Percentiles rank a stretch among this genome's conserved stretches.
These are phyloP conservation scores for Phocoena phocoena DNA, from an alignment of 2,113 vertebrate genomes.

Conservation along the genomic window DNA sequence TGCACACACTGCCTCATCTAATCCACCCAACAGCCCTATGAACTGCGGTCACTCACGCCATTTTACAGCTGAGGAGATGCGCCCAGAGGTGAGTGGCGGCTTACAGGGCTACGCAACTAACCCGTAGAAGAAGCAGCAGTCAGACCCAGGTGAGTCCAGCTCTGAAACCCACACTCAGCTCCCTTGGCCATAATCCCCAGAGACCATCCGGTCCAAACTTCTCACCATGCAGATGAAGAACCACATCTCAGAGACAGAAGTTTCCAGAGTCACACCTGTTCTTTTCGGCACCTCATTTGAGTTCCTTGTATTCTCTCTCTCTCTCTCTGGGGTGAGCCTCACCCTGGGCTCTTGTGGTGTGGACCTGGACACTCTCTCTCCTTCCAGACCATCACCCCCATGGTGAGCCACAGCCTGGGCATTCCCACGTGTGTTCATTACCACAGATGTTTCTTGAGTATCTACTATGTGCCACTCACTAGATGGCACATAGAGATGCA, in stretches of 20 bases:
- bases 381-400: fast-evolving
- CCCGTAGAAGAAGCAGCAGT: fast-evolving
- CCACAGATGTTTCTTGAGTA: not conserved
- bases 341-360: fast-evolving
- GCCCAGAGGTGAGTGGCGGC: fast-evolving
- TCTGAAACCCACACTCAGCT: not conserved
- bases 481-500: not conserved
- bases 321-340: not conserved
- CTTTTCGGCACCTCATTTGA: not conserved
- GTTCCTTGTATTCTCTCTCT: not conserved
- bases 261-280: not conserved
- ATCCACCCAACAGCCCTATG: too few relatives aligned
- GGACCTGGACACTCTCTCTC: not conserved
- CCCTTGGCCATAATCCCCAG: not conserved
- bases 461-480: fast-evolving
- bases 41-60: fast-evolving
- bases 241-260: not conserved
- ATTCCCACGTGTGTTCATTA: fast-evolving
- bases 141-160: not conserved
- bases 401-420: not conserved
- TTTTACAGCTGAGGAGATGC: not conserved
- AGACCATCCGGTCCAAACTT: not conserved
- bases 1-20: not conserved
- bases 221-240: not conserved
- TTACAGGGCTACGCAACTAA: not conserved